Percentiles rank a stretch among this genome's conserved stretches.
Evolutionary conservation across 2,888 invertebrate genomes (phyloP).

Genomic region (Coleophora deauratella): DNA sequence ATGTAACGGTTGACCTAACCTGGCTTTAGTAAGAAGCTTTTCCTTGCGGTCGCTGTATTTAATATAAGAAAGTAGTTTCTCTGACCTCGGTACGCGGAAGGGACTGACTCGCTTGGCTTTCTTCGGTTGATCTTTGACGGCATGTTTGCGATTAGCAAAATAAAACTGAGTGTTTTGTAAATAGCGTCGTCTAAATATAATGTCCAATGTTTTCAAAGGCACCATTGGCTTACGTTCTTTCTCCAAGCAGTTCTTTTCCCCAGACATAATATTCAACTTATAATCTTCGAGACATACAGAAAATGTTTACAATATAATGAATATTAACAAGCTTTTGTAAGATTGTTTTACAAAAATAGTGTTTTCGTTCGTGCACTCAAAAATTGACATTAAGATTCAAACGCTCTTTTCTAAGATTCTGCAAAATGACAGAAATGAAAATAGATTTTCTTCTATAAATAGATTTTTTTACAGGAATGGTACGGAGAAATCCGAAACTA

Average conservation of each 20-base stretch:
- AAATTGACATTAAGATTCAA: no score
- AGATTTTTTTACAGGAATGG: no score
- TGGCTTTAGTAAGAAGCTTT: constrained; percentile 36
- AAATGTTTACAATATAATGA: neutral
- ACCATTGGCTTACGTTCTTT: constrained; percentile 55
- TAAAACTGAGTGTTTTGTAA: constrained; percentile 63
- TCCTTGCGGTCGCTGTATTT: constrained; percentile 60
- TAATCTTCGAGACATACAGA: no score
- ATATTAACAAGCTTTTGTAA: no score
- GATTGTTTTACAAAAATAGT: no score
- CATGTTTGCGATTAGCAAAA: constrained; percentile 56
- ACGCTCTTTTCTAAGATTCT: no score
- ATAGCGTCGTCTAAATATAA: constrained; percentile 61
- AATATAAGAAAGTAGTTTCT: constrained; percentile 59
- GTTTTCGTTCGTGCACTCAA: no score
- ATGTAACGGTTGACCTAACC: constrained; percentile 43
- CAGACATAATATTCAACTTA: no score
- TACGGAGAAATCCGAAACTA: no score
- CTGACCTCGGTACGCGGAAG: constrained; percentile 52
- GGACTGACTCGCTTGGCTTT: constrained; percentile 35
- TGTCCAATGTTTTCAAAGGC: constrained; percentile 57
- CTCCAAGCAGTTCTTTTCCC: constrained; percentile 40
- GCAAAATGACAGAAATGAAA: no score
- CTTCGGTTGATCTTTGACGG: constrained; percentile 23
- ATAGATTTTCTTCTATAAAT: no score